These are phyloP conservation scores for Nicator chloris DNA, from an alignment of 2,113 vertebrate species.

Conservation along the genomic window DNA sequence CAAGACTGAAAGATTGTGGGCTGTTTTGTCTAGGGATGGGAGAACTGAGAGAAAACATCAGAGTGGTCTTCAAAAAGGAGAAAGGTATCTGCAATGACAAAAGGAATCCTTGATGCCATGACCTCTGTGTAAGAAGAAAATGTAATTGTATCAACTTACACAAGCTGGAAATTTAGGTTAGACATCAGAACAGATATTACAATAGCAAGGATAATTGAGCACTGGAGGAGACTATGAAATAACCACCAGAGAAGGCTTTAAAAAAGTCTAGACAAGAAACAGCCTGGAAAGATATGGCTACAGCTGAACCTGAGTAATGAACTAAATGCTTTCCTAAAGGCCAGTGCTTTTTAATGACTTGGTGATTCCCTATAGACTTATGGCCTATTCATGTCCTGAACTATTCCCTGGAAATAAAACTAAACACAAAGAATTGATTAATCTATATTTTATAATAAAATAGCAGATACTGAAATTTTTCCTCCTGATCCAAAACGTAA, in stretches of 20 bases:
- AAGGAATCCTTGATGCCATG: neutral
- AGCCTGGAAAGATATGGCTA: neutral
- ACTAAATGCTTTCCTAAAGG: neutral
- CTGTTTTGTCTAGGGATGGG: neutral
- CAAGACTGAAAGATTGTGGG: neutral
- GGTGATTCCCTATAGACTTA: neutral
- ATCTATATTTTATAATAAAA: neutral
- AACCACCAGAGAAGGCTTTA: neutral
- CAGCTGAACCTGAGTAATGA: neutral
- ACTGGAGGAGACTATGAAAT: conserved; percentile 19
- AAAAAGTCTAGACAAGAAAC: neutral
- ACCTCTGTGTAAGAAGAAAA: neutral
- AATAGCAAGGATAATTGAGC: conserved; percentile 3
- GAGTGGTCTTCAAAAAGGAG: conserved; percentile 7
- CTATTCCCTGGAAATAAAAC: neutral
- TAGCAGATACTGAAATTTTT: neutral
- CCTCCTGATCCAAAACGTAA: neutral
- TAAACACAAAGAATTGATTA: neutral
- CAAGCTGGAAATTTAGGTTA: conserved; percentile 17
- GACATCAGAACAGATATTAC: neutral
- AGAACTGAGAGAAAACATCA: neutral
- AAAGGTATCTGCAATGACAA: neutral
- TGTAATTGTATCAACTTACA: neutral
- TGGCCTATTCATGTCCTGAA: neutral
- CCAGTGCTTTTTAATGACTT: neutral